Evolutionary conservation across 2,797 vertebrate species (phyloP).

Genomic region (Aeoliscus strigatus): DNA sequence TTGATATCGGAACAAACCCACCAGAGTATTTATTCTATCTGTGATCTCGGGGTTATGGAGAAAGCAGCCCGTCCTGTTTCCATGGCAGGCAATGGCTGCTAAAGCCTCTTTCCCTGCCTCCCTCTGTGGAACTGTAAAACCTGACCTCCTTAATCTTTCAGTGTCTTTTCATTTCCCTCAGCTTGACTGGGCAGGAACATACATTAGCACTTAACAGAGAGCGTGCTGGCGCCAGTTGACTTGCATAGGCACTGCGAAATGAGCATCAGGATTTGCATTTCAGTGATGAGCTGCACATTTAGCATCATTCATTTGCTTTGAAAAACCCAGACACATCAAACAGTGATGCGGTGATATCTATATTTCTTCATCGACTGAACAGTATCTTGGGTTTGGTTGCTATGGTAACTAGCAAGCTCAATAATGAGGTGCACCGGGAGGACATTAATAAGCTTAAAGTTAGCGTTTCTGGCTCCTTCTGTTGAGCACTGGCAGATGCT

Average conservation of each 20-base stretch:
- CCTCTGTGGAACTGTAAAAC: conserved; percentile 44
- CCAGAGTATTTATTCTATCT: background rate
- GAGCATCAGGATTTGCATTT: conserved; percentile 21
- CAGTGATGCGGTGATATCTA: conserved; percentile 42
- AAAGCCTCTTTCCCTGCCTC: conserved; percentile 31
- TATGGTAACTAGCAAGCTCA: conserved; percentile 68
- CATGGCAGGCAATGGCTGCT: conserved; percentile 35
- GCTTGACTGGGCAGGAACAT: conserved; percentile 55
- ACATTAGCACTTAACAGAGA: conserved; percentile 43
- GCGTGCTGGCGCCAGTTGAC: conserved; percentile 40
- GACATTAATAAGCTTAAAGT: conserved; percentile 66
- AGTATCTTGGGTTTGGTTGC: conserved; percentile 62
- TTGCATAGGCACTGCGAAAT: conserved; percentile 17
- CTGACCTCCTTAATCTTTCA: conserved; percentile 66
- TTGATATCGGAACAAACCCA: conserved; percentile 8
- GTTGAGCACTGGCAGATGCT: conserved; percentile 25
- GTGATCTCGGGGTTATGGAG: conserved; percentile 1
- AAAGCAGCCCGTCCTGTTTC: conserved; percentile 34
- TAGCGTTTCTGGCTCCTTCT: conserved; percentile 62
- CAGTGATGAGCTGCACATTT: background rate
- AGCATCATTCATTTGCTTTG: background rate
- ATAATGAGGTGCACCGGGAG: conserved; percentile 54
- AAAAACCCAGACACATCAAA: too few species aligned
- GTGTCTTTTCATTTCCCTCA: conserved; percentile 57
- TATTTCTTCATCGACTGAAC: conserved; percentile 49